Base-by-base conservation (phyloP, 1,140 invertebrate genomes). In the Contarinia nasturtii region DNA sequence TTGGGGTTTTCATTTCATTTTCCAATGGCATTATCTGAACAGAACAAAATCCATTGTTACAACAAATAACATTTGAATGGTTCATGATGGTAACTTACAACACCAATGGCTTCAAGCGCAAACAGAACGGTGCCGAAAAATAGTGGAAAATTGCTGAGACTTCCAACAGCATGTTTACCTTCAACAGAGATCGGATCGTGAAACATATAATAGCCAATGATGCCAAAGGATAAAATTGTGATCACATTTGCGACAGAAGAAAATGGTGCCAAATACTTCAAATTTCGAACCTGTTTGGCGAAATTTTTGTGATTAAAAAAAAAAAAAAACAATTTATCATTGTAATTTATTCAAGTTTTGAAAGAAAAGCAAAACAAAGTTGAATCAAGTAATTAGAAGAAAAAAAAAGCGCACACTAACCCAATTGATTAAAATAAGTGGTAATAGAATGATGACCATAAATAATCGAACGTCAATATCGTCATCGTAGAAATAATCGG, bases 91-190 rank as follows among this genome's bases (percentile, higher is more conserved):
- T n/a, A 40, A 66, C 61, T 69, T 59, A 75, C 71, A 44, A 79
- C 69, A 22, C 76, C 77, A 48, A 86, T 85, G n/a, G 81, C 80
- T 67, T 86, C 83, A 50, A 84, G 70, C 1, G 83, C 78, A 58
- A 81, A 86, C 2, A 86, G 64, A 0, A 80, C 80, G 0, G 79
- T 85, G 2, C 82, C 81, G 54, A 86, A 82, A 53, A 73, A 82
- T 1, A 82, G 62, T 10, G 73, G 74, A 49, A 74, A 73, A 48
- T 74, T 61, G 48, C 58, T 45, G 0, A 68, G 51, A 4, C 67
- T 52, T 21, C 73, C 75, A 44, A 75, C 52, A 1, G 67, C 50
- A 33, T 66, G 58, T 42, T 65, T 65, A 41, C 65, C 59, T 18
- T 71, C 66, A 14, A 73, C 67, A 0, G 61, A 53, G 1, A 78